Percentiles rank a stretch among this genome's conserved stretches.
phyloP scores from a whole-genome alignment of 2,888 invertebrate species.

The Nemurella pictetii region DNA sequence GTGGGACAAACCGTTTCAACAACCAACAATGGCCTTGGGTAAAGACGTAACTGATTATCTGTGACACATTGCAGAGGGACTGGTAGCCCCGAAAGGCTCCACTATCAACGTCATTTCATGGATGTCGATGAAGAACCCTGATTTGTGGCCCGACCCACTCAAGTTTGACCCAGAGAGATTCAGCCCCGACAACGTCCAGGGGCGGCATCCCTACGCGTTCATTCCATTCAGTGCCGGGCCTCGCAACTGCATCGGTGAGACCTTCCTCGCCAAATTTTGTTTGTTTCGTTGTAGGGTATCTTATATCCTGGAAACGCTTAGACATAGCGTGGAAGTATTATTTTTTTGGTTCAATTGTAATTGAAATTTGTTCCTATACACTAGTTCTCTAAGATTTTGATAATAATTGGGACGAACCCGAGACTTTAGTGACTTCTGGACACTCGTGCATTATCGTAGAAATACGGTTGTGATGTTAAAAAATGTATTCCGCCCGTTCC shows the following conservation, averaged over 20 bases:
- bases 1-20: too few species aligned
- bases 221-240: not conserved
- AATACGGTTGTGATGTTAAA: too few species aligned
- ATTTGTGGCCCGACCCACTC: not conserved
- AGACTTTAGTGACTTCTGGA: too few species aligned
- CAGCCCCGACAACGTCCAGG: not conserved
- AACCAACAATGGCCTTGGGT: not conserved
- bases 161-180: not conserved
- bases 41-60: not conserved
- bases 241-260: not conserved
- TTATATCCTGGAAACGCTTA: too few species aligned
- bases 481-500: not conserved
- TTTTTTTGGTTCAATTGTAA: too few species aligned
- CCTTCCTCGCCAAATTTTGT: too few species aligned
- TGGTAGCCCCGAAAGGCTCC: constrained; percentile 8
- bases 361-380: too few species aligned
- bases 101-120: not conserved
- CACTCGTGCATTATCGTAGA: too few species aligned
- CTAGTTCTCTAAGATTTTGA: too few species aligned
- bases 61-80: not conserved
- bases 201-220: not conserved
- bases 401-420: too few species aligned
- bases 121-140: not conserved
- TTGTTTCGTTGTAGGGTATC: too few species aligned
- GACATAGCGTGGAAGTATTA: too few species aligned